Evolutionary conservation across 2,113 vertebrate genomes (phyloP).

Genomic region (Chrysochloris asiatica): DNA sequence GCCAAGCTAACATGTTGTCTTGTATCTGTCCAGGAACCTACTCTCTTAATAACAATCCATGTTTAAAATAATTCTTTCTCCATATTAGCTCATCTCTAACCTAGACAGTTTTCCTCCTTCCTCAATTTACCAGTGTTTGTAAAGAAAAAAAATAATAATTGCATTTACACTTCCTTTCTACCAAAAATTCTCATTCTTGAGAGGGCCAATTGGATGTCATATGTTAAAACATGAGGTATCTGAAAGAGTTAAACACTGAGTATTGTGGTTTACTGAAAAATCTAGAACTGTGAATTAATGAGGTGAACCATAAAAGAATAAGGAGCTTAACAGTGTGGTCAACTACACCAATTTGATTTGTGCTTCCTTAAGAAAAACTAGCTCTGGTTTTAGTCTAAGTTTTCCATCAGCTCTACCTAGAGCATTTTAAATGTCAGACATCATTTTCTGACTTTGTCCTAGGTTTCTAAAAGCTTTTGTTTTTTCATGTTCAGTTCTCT

Average conservation of each 20-base stretch:
- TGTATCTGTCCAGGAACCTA: background rate
- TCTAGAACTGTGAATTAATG: background rate
- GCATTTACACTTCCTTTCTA: background rate
- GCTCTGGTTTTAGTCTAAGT: conserved; percentile 59
- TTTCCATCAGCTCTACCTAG: conserved; percentile 45
- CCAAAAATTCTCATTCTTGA: background rate
- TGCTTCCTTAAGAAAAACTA: conserved; percentile 54
- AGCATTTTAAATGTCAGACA: conserved; percentile 55
- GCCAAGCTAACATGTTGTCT: background rate
- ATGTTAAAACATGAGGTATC: conserved; percentile 2
- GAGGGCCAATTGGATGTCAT: background rate
- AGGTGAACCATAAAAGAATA: background rate
- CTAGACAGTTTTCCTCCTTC: background rate
- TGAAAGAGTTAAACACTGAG: background rate
- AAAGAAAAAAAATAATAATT: background rate
- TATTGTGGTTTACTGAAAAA: background rate
- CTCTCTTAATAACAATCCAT: background rate
- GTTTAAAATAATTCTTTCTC: conserved; percentile 13
- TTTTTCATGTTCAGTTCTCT: conserved; percentile 53
- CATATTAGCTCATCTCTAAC: background rate
- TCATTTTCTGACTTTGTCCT: conserved; percentile 43
- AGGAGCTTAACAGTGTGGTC: background rate
- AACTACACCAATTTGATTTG: background rate
- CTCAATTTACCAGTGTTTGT: background rate
- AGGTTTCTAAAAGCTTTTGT: conserved; percentile 42